A percentile compares a stretch with the other conserved stretches of the same genome.
Conservation (phyloP, 2,797 vertebrate species). For the Rhinella marina region DNA sequence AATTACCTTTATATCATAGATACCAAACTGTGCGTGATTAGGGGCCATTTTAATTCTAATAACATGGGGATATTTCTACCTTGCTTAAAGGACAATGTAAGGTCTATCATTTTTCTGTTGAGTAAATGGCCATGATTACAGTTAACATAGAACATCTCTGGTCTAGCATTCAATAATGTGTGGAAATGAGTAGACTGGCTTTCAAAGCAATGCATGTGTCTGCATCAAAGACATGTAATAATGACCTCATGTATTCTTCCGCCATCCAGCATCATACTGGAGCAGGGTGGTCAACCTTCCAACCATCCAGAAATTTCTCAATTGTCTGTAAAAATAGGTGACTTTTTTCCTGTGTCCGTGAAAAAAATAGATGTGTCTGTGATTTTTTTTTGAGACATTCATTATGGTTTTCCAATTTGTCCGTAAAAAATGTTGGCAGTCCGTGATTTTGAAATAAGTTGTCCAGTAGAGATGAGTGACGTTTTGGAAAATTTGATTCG, state of each 20-base stretch:
- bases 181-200: neutral
- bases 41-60: slow-evolving; percentile 69
- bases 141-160: slow-evolving; percentile 53
- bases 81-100: slow-evolving; percentile 61
- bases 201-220: neutral
- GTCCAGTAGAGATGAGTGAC: no score
- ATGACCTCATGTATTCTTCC: neutral
- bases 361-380: no score
- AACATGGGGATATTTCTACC: slow-evolving; percentile 66
- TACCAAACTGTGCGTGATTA: slow-evolving; percentile 73
- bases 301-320: no score
- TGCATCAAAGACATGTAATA: neutral
- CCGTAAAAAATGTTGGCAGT: no score
- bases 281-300: no score
- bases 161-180: slow-evolving; percentile 28
- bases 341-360: no score
- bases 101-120: slow-evolving; percentile 57
- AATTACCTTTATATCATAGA: slow-evolving; percentile 71
- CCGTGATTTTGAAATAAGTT: no score
- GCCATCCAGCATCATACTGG: neutral
- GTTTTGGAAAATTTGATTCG: no score
- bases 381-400: no score
- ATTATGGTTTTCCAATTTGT: no score
- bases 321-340: no score
- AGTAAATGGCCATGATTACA: slow-evolving; percentile 55